Evolutionary conservation across 2,113 vertebrate genomes (phyloP), one percentile per base, ranked within the genome.

Genomic region (Ammospiza caudacuta): DNA sequence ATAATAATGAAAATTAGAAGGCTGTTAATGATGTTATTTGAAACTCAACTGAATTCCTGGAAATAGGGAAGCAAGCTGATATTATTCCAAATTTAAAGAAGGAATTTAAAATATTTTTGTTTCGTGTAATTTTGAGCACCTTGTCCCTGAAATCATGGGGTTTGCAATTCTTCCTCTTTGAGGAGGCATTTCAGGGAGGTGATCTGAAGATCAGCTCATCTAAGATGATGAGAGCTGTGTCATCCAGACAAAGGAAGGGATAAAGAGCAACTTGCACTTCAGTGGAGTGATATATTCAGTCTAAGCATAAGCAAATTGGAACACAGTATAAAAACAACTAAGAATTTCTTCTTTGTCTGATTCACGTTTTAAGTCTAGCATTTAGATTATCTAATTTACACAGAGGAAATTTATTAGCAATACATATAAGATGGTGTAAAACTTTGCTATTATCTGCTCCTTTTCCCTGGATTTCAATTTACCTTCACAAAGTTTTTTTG

Each of bases 211-310:
- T 37, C 7, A 17, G 25, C 35, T 61, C 58, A 91, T 28, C 5
- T 12, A 21, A 28, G 15, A n/a, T 67, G 21, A 15, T 66, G 37
- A 46, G 33, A 51, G 8, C 9, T 89, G 6, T 67, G 22, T 49
- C 52, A 35, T 39, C 6, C 63, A 67, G n/a, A 22, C 16, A 46
- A 59, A 63, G n/a, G 27, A 62, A 28, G 46, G 13, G 24, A 44
- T 63, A 15, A 33, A 66, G 31, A 57, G 5, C 31, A 63, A 16
- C 17, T 67, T 0, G 0, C 3, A 28, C 12, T 51, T 75, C 33
- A 72, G 31, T 61, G 41, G 17, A 74, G 25, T 37, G 13, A 43
- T 58, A 9, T 5, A 11, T 74, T 80, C 27, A 43, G 24, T 57
- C 6, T 37, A 46, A 35, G 46, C 44, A 39, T 2, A 5, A 75